phyloP scores from a whole-genome alignment of 2,113 vertebrate species.

The Zosterops japonicus region DNA sequence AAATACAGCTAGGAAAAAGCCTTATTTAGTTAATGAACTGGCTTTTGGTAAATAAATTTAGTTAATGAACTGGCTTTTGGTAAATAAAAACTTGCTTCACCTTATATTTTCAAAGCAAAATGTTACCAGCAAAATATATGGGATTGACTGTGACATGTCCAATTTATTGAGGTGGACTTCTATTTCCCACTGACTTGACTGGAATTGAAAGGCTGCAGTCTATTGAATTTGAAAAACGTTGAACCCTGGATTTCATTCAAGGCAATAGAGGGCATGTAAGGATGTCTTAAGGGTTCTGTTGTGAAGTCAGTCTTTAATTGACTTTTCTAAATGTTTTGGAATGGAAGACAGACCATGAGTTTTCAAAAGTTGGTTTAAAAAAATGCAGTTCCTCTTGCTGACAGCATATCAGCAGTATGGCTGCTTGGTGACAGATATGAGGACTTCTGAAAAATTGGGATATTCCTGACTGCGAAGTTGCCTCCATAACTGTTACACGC shows the following conservation, averaged over 20 bases:
- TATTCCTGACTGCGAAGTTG: not conserved
- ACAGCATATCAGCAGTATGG: not conserved
- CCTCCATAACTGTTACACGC: not conserved
- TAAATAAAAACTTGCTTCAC: not conserved
- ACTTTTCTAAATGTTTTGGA: not conserved
- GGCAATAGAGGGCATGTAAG: not conserved
- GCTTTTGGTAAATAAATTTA: not conserved
- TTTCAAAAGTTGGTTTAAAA: not conserved
- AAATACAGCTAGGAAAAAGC: not conserved
- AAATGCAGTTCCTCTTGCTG: not conserved
- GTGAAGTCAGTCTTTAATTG: not conserved
- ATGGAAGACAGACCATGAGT: not conserved
- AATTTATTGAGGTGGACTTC: not conserved
- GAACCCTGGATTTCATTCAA: not conserved
- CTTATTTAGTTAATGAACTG: not conserved
- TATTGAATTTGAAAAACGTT: not conserved
- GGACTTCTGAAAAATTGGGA: not conserved
- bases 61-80: not conserved
- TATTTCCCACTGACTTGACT: not conserved
- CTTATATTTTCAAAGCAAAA: not conserved
- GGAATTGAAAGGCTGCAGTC: not conserved
- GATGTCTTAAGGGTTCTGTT: not conserved
- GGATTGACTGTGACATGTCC: not conserved
- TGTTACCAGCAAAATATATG: not conserved
- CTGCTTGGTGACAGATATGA: not conserved